Conservation (phyloP, 2,797 vertebrate species). For the Sebastes kiyomatsui region DNA sequence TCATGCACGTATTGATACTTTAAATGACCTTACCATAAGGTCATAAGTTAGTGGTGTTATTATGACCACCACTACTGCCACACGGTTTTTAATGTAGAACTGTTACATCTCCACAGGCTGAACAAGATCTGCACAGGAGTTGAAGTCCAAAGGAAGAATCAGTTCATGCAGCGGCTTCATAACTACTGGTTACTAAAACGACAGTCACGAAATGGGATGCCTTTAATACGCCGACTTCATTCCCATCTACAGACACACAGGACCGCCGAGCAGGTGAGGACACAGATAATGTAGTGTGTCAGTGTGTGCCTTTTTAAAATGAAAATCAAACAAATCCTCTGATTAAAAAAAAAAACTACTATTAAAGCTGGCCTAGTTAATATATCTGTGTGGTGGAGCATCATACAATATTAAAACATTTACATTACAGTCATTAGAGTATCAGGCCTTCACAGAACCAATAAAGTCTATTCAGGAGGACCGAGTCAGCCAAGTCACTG, state of each 20-base stretch:
- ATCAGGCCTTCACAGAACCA: background rate
- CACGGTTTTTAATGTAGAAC: background rate
- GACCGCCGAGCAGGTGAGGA: slow-evolving; percentile 89
- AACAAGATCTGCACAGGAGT: slow-evolving; percentile 97
- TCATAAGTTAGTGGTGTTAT: background rate
- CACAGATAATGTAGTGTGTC: background rate
- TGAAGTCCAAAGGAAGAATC: slow-evolving; percentile 94
- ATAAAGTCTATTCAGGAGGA: background rate
- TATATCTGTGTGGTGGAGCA: background rate
- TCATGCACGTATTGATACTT: background rate
- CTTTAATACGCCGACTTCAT: slow-evolving; percentile 94
- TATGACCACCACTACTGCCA: background rate
- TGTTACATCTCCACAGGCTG: slow-evolving; percentile 82
- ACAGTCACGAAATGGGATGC: slow-evolving; percentile 95
- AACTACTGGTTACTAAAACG: slow-evolving; percentile 98
- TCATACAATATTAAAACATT: background rate
- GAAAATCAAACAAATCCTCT: background rate
- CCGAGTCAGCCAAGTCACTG: background rate
- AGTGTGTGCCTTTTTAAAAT: background rate
- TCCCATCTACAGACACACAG: slow-evolving; percentile 93
- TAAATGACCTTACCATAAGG: background rate
- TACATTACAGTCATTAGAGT: background rate
- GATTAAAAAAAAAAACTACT: background rate
- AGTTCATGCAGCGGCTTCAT: slow-evolving; percentile 98
- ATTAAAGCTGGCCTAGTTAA: background rate